Evolutionary conservation across 2,113 vertebrate species (phyloP).

Genomic region (Gymnarchus niloticus): DNA sequence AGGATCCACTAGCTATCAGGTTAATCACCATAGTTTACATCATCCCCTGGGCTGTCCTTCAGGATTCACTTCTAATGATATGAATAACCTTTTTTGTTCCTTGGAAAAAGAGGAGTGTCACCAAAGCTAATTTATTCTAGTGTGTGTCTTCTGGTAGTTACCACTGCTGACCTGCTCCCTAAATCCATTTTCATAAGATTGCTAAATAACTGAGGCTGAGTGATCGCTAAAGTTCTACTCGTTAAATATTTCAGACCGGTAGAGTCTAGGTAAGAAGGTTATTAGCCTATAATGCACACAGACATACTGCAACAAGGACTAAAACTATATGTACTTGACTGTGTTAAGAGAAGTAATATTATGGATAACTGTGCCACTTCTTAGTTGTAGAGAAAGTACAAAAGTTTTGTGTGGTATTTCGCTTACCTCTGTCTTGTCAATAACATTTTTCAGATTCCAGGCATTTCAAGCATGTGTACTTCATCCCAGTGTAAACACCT

Average conservation of each 20-base stretch:
- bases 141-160: not conserved
- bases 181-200: not conserved
- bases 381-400: not conserved
- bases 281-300: not conserved
- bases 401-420: not conserved
- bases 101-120: not conserved
- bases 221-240: not conserved
- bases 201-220: not conserved
- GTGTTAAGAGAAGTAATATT: not conserved
- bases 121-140: not conserved
- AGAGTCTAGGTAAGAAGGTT: not conserved
- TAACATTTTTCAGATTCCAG: not conserved
- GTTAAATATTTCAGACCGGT: not conserved
- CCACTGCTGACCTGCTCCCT: not conserved
- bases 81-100: not conserved
- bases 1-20: not conserved
- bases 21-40: not conserved
- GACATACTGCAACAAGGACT: not conserved
- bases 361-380: not conserved
- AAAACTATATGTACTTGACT: not conserved
- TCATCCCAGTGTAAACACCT: not conserved
- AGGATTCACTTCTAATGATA: not conserved
- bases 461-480: not conserved
- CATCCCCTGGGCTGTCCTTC: not conserved
- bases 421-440: not conserved